A percentile compares a stretch with the other conserved stretches of the same genome.
Conservation (phyloP, 2,113 vertebrate genomes). For the Rhabdomys dilectus region DNA sequence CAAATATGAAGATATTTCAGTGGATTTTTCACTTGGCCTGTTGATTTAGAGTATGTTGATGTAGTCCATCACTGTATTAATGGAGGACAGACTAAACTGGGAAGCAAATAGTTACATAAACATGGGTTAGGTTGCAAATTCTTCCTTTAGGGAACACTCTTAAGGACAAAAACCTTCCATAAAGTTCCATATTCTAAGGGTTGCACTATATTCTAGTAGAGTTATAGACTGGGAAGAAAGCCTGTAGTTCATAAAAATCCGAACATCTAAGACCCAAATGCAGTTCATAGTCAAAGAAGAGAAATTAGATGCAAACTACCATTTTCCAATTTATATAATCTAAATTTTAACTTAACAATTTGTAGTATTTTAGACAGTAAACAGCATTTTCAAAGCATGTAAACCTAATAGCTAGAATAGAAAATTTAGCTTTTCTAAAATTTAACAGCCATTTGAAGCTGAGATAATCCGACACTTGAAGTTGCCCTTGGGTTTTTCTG, state of each 20-base stretch:
- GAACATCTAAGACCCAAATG: background rate
- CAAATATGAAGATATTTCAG: background rate
- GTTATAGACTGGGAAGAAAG: accelerated
- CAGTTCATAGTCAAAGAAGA: background rate
- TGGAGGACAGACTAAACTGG: accelerated
- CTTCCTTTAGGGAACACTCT: background rate
- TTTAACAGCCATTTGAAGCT: background rate
- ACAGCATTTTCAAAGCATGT: background rate
- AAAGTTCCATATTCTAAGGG: background rate
- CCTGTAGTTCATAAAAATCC: too few species aligned
- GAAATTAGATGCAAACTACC: background rate
- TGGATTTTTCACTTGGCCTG: background rate
- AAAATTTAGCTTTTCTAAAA: background rate
- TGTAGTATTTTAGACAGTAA: background rate
- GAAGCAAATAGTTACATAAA: background rate
- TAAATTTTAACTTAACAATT: background rate
- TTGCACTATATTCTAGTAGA: too few species aligned
- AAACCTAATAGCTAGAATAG: background rate
- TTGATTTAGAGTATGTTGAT: background rate
- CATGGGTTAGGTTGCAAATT: background rate
- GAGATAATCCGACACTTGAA: background rate
- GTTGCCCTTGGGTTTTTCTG: background rate
- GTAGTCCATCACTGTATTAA: accelerated
- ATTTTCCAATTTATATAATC: background rate
- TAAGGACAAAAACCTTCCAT: accelerated